Percentiles rank a stretch among this genome's conserved stretches.
These are phyloP conservation scores for Phalacrocorax carbo DNA, from an alignment of 2,113 vertebrate species.

Conservation along the genomic window DNA sequence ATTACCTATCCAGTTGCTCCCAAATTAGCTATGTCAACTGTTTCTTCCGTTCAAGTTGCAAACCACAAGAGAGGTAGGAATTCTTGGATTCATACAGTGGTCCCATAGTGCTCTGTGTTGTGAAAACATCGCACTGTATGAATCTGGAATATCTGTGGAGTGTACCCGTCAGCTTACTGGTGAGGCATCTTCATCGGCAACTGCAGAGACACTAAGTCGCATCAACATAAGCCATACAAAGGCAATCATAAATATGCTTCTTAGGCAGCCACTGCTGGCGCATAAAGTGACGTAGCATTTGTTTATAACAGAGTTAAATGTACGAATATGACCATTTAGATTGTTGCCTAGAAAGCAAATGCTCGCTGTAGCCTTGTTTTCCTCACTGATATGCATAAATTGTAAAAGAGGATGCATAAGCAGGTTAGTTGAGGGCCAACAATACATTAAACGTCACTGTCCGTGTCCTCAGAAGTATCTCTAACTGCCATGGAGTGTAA, in stretches of 20 bases:
- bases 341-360: neutral
- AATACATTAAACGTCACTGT: neutral
- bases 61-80: conserved; percentile 98
- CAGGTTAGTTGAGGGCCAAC: neutral
- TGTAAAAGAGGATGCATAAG: conserved; percentile 14
- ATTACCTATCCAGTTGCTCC: conserved; percentile 88
- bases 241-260: neutral
- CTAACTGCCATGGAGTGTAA: neutral
- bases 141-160: conserved; percentile 82
- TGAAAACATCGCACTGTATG: conserved; percentile 79
- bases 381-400: neutral
- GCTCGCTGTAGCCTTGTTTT: neutral
- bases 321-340: neutral
- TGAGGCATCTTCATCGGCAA: conserved; percentile 64
- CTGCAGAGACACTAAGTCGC: conserved; percentile 9
- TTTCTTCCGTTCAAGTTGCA: conserved; percentile 93
- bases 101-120: conserved; percentile 73
- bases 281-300: conserved; percentile 20
- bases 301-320: conserved; percentile 37
- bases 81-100: conserved; percentile 86
- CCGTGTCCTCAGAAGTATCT: neutral
- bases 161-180: conserved; percentile 71
- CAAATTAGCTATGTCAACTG: conserved; percentile 93
- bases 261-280: neutral
- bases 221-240: conserved; percentile 18